These are phyloP conservation scores for Gulo gulo DNA, from an alignment of 2,113 vertebrate genomes.

Conservation along the genomic window DNA sequence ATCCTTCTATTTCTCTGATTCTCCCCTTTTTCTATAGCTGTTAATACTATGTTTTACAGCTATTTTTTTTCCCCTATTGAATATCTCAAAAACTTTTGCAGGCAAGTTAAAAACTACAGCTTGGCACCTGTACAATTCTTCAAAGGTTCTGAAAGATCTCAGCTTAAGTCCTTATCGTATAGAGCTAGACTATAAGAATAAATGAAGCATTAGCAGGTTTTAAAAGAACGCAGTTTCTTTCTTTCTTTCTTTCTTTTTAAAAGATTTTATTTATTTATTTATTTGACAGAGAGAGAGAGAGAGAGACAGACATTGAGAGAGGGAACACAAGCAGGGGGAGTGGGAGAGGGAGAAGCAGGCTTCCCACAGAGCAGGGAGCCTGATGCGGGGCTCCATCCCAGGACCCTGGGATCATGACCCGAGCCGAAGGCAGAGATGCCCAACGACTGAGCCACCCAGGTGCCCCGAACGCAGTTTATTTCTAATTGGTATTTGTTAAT, in stretches of 20 bases:
- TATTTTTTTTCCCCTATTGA: neutral
- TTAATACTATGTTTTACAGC: neutral
- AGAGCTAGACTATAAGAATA: neutral
- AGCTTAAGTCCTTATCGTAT: neutral
- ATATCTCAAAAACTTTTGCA: neutral
- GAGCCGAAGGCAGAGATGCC: too few species aligned
- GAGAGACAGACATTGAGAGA: too few species aligned
- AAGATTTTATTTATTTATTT: too few species aligned
- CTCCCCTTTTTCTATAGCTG: neutral
- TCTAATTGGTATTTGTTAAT: conserved; percentile 13
- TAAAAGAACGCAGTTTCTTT: conserved; percentile 40
- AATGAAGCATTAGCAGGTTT: neutral
- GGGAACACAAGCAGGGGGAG: too few species aligned
- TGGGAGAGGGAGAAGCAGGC: too few species aligned
- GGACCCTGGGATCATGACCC: too few species aligned
- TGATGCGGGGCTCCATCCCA: too few species aligned
- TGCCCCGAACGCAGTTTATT: neutral
- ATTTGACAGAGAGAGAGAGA: too few species aligned
- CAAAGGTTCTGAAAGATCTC: neutral
- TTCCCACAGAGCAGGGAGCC: too few species aligned
- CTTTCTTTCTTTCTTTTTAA: neutral
- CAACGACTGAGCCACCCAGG: too few species aligned
- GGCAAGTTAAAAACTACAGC: neutral
- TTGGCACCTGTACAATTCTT: neutral
- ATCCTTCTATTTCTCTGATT: neutral